Evolutionary conservation across 2,113 vertebrate genomes (phyloP).

Genomic region (Mastomys coucha): DNA sequence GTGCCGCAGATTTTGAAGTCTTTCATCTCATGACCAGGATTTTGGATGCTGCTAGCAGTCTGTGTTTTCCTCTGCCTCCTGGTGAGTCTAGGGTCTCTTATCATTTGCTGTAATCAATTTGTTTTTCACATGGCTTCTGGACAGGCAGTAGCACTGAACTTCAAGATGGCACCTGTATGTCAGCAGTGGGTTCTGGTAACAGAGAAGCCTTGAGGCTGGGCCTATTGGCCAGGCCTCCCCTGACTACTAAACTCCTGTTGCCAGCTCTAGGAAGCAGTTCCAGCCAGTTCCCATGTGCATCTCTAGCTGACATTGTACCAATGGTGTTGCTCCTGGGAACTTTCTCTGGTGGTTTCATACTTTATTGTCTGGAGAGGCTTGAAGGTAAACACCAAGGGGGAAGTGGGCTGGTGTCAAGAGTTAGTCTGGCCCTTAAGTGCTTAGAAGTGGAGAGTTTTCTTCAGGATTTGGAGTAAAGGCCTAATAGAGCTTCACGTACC

Average conservation of each 20-base stretch:
- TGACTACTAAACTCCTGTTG: background rate
- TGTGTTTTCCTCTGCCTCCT: constrained; percentile 95
- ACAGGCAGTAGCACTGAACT: background rate
- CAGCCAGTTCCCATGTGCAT: background rate
- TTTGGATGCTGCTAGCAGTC: constrained; percentile 91
- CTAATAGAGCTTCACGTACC: background rate
- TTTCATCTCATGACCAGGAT: constrained; percentile 95
- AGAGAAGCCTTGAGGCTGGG: background rate
- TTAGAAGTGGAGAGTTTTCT: background rate
- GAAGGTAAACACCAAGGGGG: background rate
- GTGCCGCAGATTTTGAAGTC: constrained; percentile 89
- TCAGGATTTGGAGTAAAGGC: background rate
- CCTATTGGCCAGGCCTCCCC: background rate
- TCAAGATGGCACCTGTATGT: background rate
- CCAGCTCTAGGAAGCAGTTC: background rate
- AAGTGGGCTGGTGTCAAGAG: background rate
- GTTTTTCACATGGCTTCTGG: background rate
- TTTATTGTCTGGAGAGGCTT: background rate
- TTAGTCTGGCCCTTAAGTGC: background rate
- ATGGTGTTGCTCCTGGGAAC: background rate
- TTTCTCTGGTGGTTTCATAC: background rate
- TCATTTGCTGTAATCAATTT: background rate
- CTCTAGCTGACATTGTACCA: background rate
- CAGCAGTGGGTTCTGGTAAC: background rate
- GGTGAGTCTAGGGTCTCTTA: constrained; percentile 87